These are phyloP conservation scores for Hanleya hanleyi DNA, from an alignment of 2,888 invertebrate genomes.

Conservation along the genomic window DNA sequence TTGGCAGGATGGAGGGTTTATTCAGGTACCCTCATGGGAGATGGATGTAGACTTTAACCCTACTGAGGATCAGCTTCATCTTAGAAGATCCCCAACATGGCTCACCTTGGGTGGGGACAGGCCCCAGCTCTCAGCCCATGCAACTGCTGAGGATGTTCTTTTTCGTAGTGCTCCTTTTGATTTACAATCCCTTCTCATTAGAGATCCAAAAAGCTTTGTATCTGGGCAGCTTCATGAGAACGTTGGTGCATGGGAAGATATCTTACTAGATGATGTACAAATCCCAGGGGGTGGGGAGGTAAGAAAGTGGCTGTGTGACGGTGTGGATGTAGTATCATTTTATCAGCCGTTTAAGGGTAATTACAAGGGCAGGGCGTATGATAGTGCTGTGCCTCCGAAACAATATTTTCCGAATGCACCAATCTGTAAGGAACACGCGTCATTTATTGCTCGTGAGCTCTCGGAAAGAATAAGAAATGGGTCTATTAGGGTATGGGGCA, in stretches of 20 bases:
- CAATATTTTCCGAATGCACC: not conserved
- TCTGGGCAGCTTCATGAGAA: not conserved
- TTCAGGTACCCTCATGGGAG: not conserved
- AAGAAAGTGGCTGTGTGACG: slow-evolving; percentile 16
- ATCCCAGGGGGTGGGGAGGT: not conserved
- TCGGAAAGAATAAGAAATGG: slow-evolving; percentile 17
- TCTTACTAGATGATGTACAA: not conserved
- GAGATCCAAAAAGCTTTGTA: no score
- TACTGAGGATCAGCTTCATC: not conserved
- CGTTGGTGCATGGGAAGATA: not conserved
- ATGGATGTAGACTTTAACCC: not conserved
- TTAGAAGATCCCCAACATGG: not conserved
- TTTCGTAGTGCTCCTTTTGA: no score
- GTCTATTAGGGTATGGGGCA: slow-evolving; percentile 16
- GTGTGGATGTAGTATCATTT: slow-evolving; percentile 22
- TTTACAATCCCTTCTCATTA: no score
- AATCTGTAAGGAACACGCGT: slow-evolving; percentile 4
- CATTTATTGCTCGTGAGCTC: slow-evolving; percentile 10
- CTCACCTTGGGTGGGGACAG: not conserved
- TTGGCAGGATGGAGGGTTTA: no score
- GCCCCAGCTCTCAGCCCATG: not conserved
- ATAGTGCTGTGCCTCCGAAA: slow-evolving; percentile 5
- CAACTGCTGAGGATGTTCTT: not conserved
- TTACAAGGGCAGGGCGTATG: slow-evolving; percentile 20
- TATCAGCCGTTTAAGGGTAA: slow-evolving; percentile 24